phyloP scores from a whole-genome alignment of 2,888 invertebrate species.

The Sinelater perroti region DNA sequence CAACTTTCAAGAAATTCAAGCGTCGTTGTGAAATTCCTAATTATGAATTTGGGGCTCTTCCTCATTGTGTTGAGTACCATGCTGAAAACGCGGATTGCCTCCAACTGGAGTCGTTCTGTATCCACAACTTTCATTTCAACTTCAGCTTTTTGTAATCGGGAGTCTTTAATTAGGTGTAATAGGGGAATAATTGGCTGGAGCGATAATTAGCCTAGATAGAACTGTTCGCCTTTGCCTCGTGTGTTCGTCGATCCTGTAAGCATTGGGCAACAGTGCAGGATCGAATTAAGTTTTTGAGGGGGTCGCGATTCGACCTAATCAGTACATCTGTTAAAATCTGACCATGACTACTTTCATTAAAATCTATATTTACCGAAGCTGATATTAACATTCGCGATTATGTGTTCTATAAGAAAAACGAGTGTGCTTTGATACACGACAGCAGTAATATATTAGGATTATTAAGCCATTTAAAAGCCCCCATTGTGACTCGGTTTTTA shows the following conservation, averaged over 20 bases:
- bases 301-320: too few species aligned
- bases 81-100: background rate
- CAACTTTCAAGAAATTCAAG: too few species aligned
- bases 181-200: background rate
- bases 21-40: conserved; percentile 7
- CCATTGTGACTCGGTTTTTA: too few species aligned
- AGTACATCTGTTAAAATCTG: too few species aligned
- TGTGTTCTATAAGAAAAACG: too few species aligned
- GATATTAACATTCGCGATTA: too few species aligned
- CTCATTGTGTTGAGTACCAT: conserved; percentile 10
- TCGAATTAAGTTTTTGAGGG: too few species aligned
- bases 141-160: conserved; percentile 2
- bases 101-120: conserved; percentile 3
- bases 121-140: conserved; percentile 12
- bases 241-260: conserved; percentile 19
- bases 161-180: conserved; percentile 2
- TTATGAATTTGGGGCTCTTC: conserved; percentile 9
- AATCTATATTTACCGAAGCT: too few species aligned
- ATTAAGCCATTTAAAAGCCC: too few species aligned
- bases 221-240: conserved; percentile 21
- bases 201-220: conserved; percentile 19
- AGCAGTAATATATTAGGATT: too few species aligned
- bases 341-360: too few species aligned
- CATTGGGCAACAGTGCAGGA: background rate
- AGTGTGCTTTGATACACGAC: too few species aligned